Base-by-base conservation (phyloP, 2,113 vertebrate species). In the Ailuropoda melanoleuca region DNA sequence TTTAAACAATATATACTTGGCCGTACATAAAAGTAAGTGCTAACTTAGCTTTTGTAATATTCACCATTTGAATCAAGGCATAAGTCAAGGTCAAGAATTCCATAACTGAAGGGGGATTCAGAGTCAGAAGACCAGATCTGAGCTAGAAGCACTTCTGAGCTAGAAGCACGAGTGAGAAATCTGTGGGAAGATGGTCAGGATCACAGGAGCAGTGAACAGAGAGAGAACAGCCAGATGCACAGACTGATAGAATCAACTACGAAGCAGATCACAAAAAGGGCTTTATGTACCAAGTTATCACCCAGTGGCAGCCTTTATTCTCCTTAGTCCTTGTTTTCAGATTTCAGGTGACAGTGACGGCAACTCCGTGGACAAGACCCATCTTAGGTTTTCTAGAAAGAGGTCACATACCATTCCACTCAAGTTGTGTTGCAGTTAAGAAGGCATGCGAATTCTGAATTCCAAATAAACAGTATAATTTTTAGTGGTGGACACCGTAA, bases 401-500 rank as follows among this genome's bases (percentile, higher is more conserved):
- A 34, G n/a, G 53, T 14, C 29, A 58, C 1, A 1, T 43, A 34
- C 24, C 12, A 34, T 78, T 50, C 8, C 62, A 86, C 8, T 64
- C 29, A 56, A 43, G 18, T 26, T 53, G 3, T 50, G 10, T 62
- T 43, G 26, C 17, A 90, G 39, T 88, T 81, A 92, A 86, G 48
- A 77, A 74, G 4, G 0, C 48, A 92, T 56, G 66, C 55, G 72
- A 97, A 97, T 84, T 77, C 88, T 50, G 68, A 77, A 19, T 43
- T 88, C 95, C 89, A 94, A 93, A 88, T 85, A 92, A 11, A 93
- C 84, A 53, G 37, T 53, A 8, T 77, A 56, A 70, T 95, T 97
- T 93, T 96, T 21, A 39, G 0, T 50, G 89, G 92, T 77, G 34
- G 46, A 53, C 85, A 85, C 2, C 43, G 37, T 0, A 0, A 37